Evolutionary conservation across 1,140 invertebrate genomes (phyloP), one percentile per base, ranked within the genome.

Genomic region (Drosophila sulfurigaster): DNA sequence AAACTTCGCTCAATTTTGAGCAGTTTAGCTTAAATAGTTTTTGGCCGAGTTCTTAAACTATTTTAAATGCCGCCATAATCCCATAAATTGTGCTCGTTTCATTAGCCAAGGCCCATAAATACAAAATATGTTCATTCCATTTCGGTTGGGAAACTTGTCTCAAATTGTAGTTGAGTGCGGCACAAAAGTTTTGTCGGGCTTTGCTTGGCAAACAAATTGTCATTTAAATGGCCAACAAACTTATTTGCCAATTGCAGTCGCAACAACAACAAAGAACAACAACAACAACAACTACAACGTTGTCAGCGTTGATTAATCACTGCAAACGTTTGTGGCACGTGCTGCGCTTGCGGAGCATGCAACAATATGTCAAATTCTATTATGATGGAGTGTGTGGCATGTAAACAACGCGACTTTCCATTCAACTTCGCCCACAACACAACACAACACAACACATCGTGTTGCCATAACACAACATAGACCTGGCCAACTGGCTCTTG

Each of bases 291-390:
- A 52, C 25, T 32, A 8, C 28, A 6, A 51, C 74, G 64, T 43
- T 81, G 68, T 51, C 66, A 82, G 65, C 38, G 20, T 78, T 81
- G 86, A 86, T 86, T 87, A 86, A 86, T 86, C 70, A 73, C 69
- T 5, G 65, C 48, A 60, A 56, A 71, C 59, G 67, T 54, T 76
- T 66, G 75, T 68, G 41, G 48, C 48, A 45, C 62, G 65, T 64
- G 46, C 43, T 7, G 8, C 45, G 63, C 20, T 41, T 28, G 20
- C 20, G 25, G 3, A 49, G 15, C 63, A 52, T 63, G 63, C 62
- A 78, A 74, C 68, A 63, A 69, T 69, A 58, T 68, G 75, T 63
- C 76, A 69, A 43, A 52, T 58, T 63, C 41, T 68, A 72, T 75
- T 65, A 73, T 77, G 83, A 79, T 82, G 71, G 76, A 79, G 83